Evolutionary conservation across 2,888 invertebrate species (phyloP).

Genomic region (Stratiomys singularior): DNA sequence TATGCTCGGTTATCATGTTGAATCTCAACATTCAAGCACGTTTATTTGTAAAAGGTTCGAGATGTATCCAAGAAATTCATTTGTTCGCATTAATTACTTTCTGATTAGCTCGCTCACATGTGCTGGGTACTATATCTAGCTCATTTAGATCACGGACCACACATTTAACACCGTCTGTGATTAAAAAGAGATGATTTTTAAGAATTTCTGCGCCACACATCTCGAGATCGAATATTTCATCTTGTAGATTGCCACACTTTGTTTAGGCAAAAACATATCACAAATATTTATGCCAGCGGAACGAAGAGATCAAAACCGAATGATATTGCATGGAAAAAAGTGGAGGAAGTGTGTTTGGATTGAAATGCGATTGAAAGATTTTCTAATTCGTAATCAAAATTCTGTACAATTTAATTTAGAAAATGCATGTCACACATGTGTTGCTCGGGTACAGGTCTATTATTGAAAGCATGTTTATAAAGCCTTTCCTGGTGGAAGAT

Average conservation of each 20-base stretch:
- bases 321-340: slow-evolving; percentile 40
- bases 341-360: slow-evolving; percentile 41
- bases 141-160: slow-evolving; percentile 21
- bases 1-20: too few relatives aligned
- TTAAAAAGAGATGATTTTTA: slow-evolving; percentile 15
- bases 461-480: slow-evolving; percentile 30
- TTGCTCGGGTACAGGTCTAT: slow-evolving; percentile 10
- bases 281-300: slow-evolving; percentile 45
- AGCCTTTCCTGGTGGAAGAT: neutral
- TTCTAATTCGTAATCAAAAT: slow-evolving; percentile 32
- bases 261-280: slow-evolving; percentile 48
- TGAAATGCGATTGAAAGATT: slow-evolving; percentile 23
- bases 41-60: too few relatives aligned
- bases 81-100: too few relatives aligned
- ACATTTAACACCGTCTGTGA: slow-evolving; percentile 18
- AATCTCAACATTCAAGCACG: too few relatives aligned
- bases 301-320: slow-evolving; percentile 47
- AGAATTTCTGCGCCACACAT: slow-evolving; percentile 45
- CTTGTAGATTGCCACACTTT: slow-evolving; percentile 46
- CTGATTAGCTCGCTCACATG: too few relatives aligned
- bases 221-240: slow-evolving; percentile 8
- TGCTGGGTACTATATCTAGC: neutral
- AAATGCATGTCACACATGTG: slow-evolving; percentile 41
- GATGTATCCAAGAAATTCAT: too few relatives aligned
- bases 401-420: slow-evolving; percentile 25